Evolutionary conservation across 2,888 invertebrate species (phyloP).

Genomic region (Leuctra nigra): DNA sequence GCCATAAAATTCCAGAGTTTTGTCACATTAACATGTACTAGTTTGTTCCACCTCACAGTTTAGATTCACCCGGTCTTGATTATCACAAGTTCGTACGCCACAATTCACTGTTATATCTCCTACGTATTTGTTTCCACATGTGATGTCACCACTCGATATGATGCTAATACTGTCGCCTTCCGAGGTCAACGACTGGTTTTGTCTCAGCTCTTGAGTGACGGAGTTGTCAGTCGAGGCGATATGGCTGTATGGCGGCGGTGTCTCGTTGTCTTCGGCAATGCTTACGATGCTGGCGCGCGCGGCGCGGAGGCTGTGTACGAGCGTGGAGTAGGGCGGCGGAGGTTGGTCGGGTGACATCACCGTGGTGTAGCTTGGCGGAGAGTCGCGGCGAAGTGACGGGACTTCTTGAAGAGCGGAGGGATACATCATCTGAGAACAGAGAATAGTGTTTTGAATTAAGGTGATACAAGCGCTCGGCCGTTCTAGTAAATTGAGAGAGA

Average conservation of each 20-base stretch:
- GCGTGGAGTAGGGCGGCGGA: slow-evolving; percentile 18
- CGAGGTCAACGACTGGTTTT: neutral
- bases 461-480: neutral
- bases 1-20: too few species aligned
- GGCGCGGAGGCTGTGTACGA: neutral
- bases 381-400: neutral
- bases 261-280: too few species aligned
- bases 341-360: neutral
- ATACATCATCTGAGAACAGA: neutral
- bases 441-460: neutral
- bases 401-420: neutral
- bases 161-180: neutral
- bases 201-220: neutral
- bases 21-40: too few species aligned
- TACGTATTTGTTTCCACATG: neutral
- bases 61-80: too few species aligned
- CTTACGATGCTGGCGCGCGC: neutral
- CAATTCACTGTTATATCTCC: too few species aligned
- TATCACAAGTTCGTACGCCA: too few species aligned
- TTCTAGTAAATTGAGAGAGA: neutral
- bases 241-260: neutral
- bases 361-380: slow-evolving; percentile 13
- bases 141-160: neutral
- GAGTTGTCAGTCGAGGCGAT: neutral
- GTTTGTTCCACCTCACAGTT: too few species aligned